Percentiles rank a stretch among this genome's conserved stretches.
Conservation (phyloP, 2,113 vertebrate species). For the Phaetusa simplex region DNA sequence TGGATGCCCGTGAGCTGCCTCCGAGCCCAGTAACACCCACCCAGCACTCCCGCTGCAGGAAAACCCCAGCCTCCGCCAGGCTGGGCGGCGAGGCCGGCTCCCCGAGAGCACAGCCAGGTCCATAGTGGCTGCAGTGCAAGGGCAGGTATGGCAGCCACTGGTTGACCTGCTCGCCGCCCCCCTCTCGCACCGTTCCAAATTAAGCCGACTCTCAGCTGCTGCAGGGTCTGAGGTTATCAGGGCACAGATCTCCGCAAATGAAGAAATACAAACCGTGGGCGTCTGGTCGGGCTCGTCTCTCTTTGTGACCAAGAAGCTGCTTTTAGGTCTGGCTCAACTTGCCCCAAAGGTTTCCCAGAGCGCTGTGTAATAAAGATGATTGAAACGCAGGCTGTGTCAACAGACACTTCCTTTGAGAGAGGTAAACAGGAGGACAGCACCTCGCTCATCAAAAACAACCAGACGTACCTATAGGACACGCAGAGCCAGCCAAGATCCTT, state of each 20-base stretch:
- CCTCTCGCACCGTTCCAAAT: background rate
- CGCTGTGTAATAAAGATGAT: conserved; percentile 52
- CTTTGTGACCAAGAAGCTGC: conserved; percentile 11
- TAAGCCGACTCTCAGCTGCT: background rate
- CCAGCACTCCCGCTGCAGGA: background rate
- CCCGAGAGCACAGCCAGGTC: background rate
- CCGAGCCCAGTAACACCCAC: rapidly evolving
- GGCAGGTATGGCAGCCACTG: background rate
- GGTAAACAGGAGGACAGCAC: conserved; percentile 63
- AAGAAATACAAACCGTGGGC: conserved; percentile 15
- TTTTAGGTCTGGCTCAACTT: conserved; percentile 28
- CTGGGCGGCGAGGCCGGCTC: rapidly evolving
- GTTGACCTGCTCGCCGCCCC: background rate
- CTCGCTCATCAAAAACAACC: conserved; percentile 62
- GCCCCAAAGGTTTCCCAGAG: conserved; percentile 51
- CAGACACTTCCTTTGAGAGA: conserved; percentile 69
- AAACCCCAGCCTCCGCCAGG: background rate
- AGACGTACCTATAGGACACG: conserved; percentile 65
- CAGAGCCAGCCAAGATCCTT: conserved; percentile 29
- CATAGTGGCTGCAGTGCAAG: rapidly evolving
- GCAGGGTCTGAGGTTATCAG: conserved; percentile 20
- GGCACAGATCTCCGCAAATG: conserved; percentile 40
- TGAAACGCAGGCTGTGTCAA: conserved; percentile 65
- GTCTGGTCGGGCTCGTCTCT: conserved; percentile 4
- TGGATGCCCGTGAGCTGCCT: background rate